Percentiles rank a stretch among this genome's conserved stretches.
phyloP scores from a whole-genome alignment of 2,113 vertebrate genomes.

The Nothocercus nigrocapillus region DNA sequence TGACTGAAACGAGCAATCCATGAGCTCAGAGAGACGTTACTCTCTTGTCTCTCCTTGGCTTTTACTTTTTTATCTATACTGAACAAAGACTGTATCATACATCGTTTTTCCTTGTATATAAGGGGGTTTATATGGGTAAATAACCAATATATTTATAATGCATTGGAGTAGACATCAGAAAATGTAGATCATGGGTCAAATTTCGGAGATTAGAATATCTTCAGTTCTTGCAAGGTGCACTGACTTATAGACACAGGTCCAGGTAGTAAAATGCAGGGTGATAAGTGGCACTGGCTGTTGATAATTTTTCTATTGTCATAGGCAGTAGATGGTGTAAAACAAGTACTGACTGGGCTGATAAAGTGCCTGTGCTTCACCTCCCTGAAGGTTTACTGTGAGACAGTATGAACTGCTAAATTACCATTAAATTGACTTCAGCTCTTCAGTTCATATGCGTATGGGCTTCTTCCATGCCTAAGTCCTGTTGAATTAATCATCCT shows the following conservation, averaged over 20 bases:
- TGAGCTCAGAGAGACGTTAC: not conserved
- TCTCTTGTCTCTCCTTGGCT: not conserved
- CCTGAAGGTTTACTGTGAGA: not conserved
- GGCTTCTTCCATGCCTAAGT: not conserved
- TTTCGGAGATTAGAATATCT: not conserved
- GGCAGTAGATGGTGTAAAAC: not conserved
- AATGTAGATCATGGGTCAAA: not conserved
- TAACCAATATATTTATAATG: not conserved
- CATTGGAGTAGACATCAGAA: not conserved
- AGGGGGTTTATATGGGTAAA: not conserved
- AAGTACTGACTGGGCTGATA: not conserved
- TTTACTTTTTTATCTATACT: not conserved
- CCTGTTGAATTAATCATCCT: not conserved
- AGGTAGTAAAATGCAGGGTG: not conserved
- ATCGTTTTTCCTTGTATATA: not conserved
- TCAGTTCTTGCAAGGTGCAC: not conserved
- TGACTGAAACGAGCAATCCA: not conserved
- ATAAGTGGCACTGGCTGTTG: not conserved
- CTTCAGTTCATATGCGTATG: not conserved
- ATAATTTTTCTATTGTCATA: not conserved
- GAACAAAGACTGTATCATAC: accelerated
- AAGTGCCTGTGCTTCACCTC: not conserved
- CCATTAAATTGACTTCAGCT: not conserved
- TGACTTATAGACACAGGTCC: not conserved
- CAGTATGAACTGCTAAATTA: not conserved